Conservation (phyloP, 2,888 invertebrate genomes). For the Phasia obesa region DNA sequence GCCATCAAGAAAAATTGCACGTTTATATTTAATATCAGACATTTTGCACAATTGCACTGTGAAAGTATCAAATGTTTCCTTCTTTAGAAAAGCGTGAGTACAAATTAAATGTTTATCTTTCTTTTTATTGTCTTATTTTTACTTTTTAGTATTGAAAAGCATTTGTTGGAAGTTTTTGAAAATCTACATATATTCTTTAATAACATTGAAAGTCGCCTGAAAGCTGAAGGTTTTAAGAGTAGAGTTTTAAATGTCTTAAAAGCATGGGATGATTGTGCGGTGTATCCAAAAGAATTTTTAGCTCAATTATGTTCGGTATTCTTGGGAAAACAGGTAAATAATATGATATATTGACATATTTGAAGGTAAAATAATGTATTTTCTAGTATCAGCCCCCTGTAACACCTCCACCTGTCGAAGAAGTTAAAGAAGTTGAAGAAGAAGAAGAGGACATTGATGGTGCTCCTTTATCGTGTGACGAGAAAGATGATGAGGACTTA, state of each 20-base stretch:
- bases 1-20: conserved; percentile 93
- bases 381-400: conserved; percentile 68
- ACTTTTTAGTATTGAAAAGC: conserved; percentile 89
- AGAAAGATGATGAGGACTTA: conserved; percentile 86
- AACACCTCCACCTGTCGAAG: conserved; percentile 74
- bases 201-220: conserved; percentile 90
- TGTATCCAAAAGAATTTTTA: conserved; percentile 96
- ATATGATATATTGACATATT: not conserved
- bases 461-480: conserved; percentile 83
- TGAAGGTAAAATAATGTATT: not conserved
- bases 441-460: conserved; percentile 82
- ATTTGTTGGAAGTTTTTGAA: conserved; percentile 90
- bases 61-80: conserved; percentile 97
- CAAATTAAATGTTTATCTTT: not conserved
- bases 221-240: conserved; percentile 98
- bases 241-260: conserved; percentile 94
- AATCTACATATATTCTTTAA: conserved; percentile 88
- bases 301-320: conserved; percentile 94
- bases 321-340: conserved; percentile 86
- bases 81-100: conserved; percentile 92
- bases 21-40: conserved; percentile 97
- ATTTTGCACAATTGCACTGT: conserved; percentile 98
- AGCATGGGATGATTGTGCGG: conserved; percentile 99
- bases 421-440: conserved; percentile 76
- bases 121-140: not conserved